Evolutionary conservation across 2,888 invertebrate genomes (phyloP), one percentile per base, ranked within the genome.

Genomic region (Willowsia nigromaculata): DNA sequence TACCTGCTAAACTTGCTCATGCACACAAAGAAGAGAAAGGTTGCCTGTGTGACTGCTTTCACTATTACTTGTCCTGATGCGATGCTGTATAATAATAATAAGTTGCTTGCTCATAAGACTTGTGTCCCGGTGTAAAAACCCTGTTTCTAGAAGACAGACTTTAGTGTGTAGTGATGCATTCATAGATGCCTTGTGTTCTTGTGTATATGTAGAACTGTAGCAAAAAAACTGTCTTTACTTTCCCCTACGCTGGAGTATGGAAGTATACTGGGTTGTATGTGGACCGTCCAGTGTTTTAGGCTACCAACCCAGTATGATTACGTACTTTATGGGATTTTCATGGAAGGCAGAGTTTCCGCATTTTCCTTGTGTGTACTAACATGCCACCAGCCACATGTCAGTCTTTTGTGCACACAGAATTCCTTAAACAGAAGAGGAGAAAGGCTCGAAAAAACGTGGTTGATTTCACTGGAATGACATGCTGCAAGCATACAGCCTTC

Each of bases 1-100:
- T 76, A 53, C 62, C 59, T 62, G 78, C 53, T 78, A 78, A 78
- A 50, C 78, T 78, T 53, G 33, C 53, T 30, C 47, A 50, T 27
- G 50, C 40, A 65, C 71, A 40, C 71, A 27, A 43, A 3, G 27
- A 50, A 25, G 40, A 27, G 43, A 22, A 47, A 74, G 33, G 53
- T 78, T 53, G 50, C 53, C 30, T 53, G 53, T 50, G 33, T 25
- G 33, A 50, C 53, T 78, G 25, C 47, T 68, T 18, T 37, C 4
- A 33, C 37, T 68, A 68, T 15, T 33, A 30, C 62, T 9, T 13
- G 0, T 13, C 30, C 65, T 33, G n/a, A n/a, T 65, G 15, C n/a
- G 68, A 22, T 71, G n/a, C 65, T 33, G 43, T 71, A 68, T 40
- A 68, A 68, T 9, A 15, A 47, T 47, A 47, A 47, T 56, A 59